These are phyloP conservation scores for Scolopax bukidnonensis DNA, from an alignment of 2,797 vertebrate genomes.

Conservation along the genomic window DNA sequence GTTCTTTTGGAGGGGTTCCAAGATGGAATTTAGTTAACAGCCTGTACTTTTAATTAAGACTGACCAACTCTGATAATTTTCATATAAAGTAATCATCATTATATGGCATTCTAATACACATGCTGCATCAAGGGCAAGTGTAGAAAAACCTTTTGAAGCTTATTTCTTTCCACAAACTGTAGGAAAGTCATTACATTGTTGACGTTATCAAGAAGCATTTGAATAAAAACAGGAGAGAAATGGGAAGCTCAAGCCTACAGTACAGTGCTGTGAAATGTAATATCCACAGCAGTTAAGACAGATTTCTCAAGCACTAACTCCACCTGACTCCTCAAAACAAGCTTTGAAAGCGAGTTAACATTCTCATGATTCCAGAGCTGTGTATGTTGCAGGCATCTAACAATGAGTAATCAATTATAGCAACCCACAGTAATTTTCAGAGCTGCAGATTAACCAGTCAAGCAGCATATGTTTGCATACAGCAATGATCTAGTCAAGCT, in stretches of 20 bases:
- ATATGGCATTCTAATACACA: not conserved
- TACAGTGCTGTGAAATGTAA: not conserved
- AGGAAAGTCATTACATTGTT: not conserved
- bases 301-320: not conserved
- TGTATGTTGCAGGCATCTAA: not conserved
- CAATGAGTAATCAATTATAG: slow-evolving; percentile 35
- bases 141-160: not conserved
- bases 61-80: not conserved
- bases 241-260: not conserved
- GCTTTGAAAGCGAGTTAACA: not conserved
- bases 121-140: not conserved
- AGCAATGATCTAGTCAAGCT: not conserved
- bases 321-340: slow-evolving; percentile 1
- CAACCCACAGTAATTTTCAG: slow-evolving; percentile 24
- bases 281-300: not conserved
- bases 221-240: not conserved
- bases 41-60: not conserved
- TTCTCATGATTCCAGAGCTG: not conserved
- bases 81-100: not conserved
- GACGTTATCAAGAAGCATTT: not conserved
- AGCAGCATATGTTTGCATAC: slow-evolving; percentile 35
- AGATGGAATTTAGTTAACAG: not conserved
- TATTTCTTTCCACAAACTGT: not conserved
- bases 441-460: slow-evolving; percentile 48
- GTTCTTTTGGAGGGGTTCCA: not conserved